Percentiles rank a stretch among this genome's conserved stretches.
Evolutionary conservation across 2,888 invertebrate species (phyloP).

Genomic region (Oligia strigilis): DNA sequence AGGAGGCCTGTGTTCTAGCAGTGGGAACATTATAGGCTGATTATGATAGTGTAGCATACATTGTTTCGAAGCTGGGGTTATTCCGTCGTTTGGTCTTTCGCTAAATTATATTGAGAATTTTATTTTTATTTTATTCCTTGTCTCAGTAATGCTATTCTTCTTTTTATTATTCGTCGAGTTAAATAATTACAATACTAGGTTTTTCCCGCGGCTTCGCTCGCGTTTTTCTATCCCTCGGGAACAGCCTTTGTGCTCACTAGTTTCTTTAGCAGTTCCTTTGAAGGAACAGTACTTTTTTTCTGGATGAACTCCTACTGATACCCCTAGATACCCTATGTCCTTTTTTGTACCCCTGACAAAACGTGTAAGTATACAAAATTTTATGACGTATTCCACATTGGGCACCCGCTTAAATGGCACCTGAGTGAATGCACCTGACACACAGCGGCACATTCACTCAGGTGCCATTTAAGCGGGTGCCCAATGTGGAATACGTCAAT

Average conservation of each 20-base stretch:
- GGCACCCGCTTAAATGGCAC: too few relatives aligned
- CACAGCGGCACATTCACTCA: too few relatives aligned
- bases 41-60: background rate
- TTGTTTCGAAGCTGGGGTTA: constrained; percentile 10
- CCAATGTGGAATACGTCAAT: too few relatives aligned
- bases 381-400: background rate
- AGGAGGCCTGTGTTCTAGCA: too few relatives aligned
- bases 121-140: too few relatives aligned
- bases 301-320: background rate
- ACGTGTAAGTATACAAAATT: too few relatives aligned
- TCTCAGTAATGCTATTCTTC: too few relatives aligned
- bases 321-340: background rate
- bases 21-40: too few relatives aligned
- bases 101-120: background rate
- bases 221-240: background rate
- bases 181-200: background rate
- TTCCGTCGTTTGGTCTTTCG: background rate
- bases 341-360: background rate
- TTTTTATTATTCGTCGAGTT: background rate
- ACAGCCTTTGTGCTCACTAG: background rate
- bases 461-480: too few relatives aligned
- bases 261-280: too few relatives aligned
- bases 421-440: too few relatives aligned
- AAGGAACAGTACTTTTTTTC: background rate
- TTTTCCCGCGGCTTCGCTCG: background rate